Evolutionary conservation across 2,113 vertebrate genomes (phyloP).

Genomic region (Rallus limicola): DNA sequence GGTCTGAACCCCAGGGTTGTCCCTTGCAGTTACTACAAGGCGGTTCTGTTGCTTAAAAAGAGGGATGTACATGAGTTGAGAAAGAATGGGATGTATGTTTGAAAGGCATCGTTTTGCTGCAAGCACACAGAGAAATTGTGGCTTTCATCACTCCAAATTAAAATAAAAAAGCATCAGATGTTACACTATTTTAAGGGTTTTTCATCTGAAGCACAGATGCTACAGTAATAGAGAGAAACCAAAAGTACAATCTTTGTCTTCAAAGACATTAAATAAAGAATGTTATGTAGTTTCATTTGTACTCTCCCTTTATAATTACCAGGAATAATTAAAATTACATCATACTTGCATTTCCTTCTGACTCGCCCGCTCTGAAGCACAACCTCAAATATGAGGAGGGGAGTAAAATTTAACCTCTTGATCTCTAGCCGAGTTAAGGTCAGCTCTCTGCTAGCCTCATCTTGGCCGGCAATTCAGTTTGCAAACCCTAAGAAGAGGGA

Average conservation of each 20-base stretch:
- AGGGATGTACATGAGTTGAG: neutral
- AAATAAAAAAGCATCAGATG: neutral
- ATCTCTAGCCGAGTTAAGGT: neutral
- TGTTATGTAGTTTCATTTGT: neutral
- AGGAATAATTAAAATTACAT: neutral
- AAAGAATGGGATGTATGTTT: neutral
- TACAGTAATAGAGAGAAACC: neutral
- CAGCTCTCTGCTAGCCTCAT: neutral
- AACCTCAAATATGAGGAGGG: neutral
- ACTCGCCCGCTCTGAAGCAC: neutral
- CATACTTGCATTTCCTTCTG: neutral
- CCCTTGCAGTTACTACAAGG: too few species aligned
- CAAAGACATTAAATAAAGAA: neutral
- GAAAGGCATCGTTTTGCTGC: neutral
- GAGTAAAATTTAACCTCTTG: neutral
- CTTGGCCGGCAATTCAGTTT: neutral
- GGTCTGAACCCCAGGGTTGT: neutral
- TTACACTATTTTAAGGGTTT: neutral
- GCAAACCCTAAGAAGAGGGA: neutral
- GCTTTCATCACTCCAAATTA: neutral
- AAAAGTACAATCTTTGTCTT: neutral
- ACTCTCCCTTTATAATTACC: neutral
- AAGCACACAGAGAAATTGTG: neutral
- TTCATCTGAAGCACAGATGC: neutral
- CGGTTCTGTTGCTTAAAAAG: neutral